phyloP scores from a whole-genome alignment of 1,140 invertebrate species.

The Drosophila setifemur region DNA sequence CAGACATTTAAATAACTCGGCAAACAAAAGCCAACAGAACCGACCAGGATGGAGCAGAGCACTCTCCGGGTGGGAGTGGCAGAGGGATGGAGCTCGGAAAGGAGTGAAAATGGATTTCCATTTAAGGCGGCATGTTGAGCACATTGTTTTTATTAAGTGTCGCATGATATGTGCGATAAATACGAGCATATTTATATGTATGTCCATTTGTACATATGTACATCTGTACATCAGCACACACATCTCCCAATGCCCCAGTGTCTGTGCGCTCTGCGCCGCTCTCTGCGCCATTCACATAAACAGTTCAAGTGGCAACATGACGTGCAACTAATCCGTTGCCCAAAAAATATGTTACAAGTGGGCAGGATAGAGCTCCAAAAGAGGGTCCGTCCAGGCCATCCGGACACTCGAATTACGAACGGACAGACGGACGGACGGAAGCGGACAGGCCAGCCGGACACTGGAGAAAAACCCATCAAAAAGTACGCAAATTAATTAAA shows the following conservation, averaged over 20 bases:
- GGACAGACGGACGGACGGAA: too few relatives aligned
- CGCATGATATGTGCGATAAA: slow-evolving; percentile 72
- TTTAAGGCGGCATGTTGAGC: slow-evolving; percentile 78
- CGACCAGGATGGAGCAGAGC: background rate
- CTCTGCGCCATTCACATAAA: slow-evolving; percentile 71
- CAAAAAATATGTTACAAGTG: slow-evolving; percentile 81
- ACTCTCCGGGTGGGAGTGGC: slow-evolving; percentile 19
- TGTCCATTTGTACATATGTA: too few relatives aligned
- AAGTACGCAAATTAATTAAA: background rate
- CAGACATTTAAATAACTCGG: slow-evolving; percentile 76
- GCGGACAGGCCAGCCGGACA: background rate
- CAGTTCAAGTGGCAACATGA: slow-evolving; percentile 82
- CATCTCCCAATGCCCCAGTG: background rate
- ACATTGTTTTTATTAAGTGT: slow-evolving; percentile 83
- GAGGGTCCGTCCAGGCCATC: background rate
- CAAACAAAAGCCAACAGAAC: slow-evolving; percentile 38
- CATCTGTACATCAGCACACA: too few relatives aligned
- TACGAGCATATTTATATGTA: background rate
- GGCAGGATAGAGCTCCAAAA: slow-evolving; percentile 50
- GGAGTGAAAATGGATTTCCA: slow-evolving; percentile 80
- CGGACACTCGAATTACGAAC: background rate
- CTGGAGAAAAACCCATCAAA: background rate
- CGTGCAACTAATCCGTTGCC: slow-evolving; percentile 78
- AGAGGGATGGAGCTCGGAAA: slow-evolving; percentile 45
- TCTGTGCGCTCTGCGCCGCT: too few relatives aligned